Evolutionary conservation across 2,113 vertebrate genomes (phyloP).

Genomic region (Noturus placidus): DNA sequence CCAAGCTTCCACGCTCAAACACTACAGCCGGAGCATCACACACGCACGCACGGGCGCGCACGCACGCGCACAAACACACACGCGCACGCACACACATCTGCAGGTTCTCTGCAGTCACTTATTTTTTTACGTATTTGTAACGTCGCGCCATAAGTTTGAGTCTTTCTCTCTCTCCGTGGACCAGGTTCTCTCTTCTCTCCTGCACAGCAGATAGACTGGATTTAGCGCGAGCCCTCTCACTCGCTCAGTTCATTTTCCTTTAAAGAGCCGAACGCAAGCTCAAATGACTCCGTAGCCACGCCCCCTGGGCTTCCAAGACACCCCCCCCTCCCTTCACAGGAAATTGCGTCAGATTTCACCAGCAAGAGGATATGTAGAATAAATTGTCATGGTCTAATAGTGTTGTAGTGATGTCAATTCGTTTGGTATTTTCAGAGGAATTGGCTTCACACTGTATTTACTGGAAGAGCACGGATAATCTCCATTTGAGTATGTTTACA

Average conservation of each 20-base stretch:
- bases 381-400: neutral
- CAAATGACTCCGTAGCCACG: conserved; percentile 67
- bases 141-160: conserved; percentile 5
- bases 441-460: neutral
- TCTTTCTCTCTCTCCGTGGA: neutral
- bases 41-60: neutral
- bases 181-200: conserved; percentile 39
- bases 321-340: conserved; percentile 55
- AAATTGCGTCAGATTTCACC: conserved; percentile 63
- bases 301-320: conserved; percentile 40
- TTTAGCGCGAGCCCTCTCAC: conserved; percentile 64
- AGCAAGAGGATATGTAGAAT: neutral
- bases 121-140: neutral
- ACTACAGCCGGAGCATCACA: conserved; percentile 53
- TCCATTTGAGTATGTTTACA: neutral
- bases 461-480: neutral
- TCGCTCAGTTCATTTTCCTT: conserved; percentile 75
- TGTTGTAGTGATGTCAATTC: neutral
- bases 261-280: conserved; percentile 73
- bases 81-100: neutral
- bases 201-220: conserved; percentile 56
- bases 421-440: neutral
- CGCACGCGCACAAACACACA: neutral
- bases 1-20: conserved; percentile 55
- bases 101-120: neutral